These are phyloP conservation scores for Rhincodon typus DNA, from an alignment of 2,797 vertebrate species.

Conservation along the genomic window DNA sequence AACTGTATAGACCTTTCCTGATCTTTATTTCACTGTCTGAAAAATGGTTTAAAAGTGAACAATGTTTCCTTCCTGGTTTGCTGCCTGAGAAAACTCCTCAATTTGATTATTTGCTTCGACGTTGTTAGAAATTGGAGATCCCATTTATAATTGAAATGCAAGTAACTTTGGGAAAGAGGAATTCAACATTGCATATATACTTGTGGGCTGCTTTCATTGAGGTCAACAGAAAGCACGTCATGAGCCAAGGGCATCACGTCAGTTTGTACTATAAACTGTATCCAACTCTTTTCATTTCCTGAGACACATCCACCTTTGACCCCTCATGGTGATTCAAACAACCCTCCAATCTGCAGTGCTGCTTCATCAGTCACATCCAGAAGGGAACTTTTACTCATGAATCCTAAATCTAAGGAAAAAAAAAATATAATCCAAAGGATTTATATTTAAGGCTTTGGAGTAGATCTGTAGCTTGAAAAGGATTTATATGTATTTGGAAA, in stretches of 20 bases:
- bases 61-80: neutral
- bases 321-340: neutral
- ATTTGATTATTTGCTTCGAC: neutral
- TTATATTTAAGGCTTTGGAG: no score
- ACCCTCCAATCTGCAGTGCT: neutral
- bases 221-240: neutral
- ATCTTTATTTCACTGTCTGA: neutral
- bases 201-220: neutral
- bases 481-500: no score
- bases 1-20: no score
- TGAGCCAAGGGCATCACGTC: neutral
- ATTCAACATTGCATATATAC: neutral
- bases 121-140: neutral
- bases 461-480: no score
- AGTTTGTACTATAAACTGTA: neutral
- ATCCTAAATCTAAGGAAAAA: no score
- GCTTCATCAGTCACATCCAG: neutral
- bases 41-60: neutral
- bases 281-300: neutral
- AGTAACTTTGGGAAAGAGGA: neutral
- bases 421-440: neutral
- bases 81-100: neutral
- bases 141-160: neutral
- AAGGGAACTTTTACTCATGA: neutral
- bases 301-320: neutral